Evolutionary conservation across 2,113 vertebrate genomes (phyloP).

Genomic region (Chaetorhynchus papuensis): DNA sequence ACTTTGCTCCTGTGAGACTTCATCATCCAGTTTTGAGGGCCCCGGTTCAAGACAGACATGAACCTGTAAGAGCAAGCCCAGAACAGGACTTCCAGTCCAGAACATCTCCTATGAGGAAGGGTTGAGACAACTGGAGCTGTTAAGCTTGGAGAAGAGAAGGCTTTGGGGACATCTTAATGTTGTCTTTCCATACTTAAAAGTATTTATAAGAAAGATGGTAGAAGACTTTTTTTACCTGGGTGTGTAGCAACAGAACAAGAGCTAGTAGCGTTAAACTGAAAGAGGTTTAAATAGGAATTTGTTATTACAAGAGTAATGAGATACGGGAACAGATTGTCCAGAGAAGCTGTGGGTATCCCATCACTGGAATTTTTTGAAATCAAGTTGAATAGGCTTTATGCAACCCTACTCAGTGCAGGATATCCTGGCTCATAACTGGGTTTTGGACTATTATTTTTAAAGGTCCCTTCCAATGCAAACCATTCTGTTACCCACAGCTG

Average conservation of each 20-base stretch:
- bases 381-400: background rate
- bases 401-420: background rate
- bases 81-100: background rate
- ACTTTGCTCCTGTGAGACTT: fast-evolving
- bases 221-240: background rate
- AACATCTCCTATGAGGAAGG: background rate
- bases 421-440: too few species aligned
- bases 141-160: background rate
- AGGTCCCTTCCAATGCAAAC: background rate
- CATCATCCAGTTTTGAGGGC: background rate
- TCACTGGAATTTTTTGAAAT: background rate
- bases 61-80: background rate
- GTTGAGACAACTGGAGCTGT: background rate
- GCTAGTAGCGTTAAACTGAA: background rate
- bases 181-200: background rate
- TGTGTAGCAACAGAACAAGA: background rate
- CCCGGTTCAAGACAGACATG: background rate
- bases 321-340: background rate
- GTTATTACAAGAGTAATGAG: background rate
- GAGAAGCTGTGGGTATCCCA: background rate
- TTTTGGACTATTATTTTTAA: background rate
- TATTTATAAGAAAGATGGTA: background rate
- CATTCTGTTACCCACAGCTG: background rate
- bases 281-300: background rate
- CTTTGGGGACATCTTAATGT: background rate